Evolutionary conservation across 92 coral and sea anemone species (phyloP), one percentile per base, ranked within the genome.

Genomic region (Actinernus sp.): DNA sequence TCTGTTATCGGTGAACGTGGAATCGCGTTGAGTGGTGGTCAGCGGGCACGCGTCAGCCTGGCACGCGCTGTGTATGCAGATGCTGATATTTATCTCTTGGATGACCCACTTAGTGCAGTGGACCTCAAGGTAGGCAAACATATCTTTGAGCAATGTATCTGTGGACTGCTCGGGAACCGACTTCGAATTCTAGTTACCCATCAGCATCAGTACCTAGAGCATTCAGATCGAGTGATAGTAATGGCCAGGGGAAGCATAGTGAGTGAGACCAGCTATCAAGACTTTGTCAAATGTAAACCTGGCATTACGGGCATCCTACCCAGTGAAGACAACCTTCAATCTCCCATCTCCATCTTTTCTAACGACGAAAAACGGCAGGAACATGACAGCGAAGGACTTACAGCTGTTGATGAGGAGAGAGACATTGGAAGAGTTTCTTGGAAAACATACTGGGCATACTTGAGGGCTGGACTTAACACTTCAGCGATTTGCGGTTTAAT

Each of bases 11-110:
- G 70, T 16, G 70, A 63, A 45, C 56, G 54, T 12, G 70, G 70
- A 6, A 39, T 13, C 9, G 27, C 32, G 18, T 40, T 63, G 2
- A 63, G 70, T 44, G 70, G 70, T 41, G 70, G 70, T 45, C 70
- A 63, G 70, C 55, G 70, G 22, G 70, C 70, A 63, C 47, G 70
- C 25, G 57, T 63, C 54, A 41, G 53, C 26, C 28, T 63, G 14
- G 70, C 70, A 41, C 70, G 70, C 25, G 70, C 70, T 27, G 70
- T 44, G 17, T 63, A 63, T 39, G 31, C 47, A 1, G 36, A 63
- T 46, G 55, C 70, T 9, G 70, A 63, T 24, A 45, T 45, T 23
- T 45, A 45, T 17, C 52, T 45, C 5, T 4, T 45, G 4, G 52
- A 45, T 18, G 39, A 63, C 31, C 45, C 70, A 26, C 70, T 63